phyloP scores from a whole-genome alignment of 53 echinoderm and acorn worm species.

The Arbacia lixula region DNA sequence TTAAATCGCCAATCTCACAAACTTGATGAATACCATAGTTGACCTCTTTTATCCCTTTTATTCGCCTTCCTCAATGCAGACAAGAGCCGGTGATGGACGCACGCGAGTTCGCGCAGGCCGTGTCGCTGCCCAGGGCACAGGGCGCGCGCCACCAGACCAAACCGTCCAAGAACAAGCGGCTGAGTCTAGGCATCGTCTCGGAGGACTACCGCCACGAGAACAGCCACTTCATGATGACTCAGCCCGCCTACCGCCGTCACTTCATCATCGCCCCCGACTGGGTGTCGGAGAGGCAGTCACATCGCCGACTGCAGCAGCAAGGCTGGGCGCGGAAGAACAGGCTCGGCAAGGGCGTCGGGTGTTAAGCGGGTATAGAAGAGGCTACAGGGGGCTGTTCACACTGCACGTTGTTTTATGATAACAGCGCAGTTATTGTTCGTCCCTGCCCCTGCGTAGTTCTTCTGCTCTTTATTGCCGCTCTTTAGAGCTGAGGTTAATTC shows the following conservation, averaged over 20 bases:
- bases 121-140: neutral
- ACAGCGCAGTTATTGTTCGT: no score
- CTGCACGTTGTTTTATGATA: no score
- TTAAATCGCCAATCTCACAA: no score
- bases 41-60: no score
- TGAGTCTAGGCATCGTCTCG: slow-evolving; percentile 38
- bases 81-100: no score
- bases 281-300: slow-evolving; percentile 83
- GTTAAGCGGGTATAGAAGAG: neutral
- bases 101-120: slow-evolving; percentile 7
- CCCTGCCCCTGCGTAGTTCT: no score
- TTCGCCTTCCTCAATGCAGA: no score
- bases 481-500: no score
- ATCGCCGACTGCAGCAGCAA: slow-evolving; percentile 71
- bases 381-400: no score
- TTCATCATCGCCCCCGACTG: slow-evolving; percentile 96
- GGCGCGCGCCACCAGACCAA: neutral
- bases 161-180: slow-evolving; percentile 49
- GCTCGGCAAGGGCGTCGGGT: slow-evolving; percentile 26
- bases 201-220: slow-evolving; percentile 80
- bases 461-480: no score
- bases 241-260: slow-evolving; percentile 60
- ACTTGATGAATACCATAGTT: no score
- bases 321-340: slow-evolving; percentile 41
- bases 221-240: slow-evolving; percentile 75